These are phyloP conservation scores for Acropora yongei DNA, from an alignment of 64 coral and sea anemone species.

Conservation along the genomic window DNA sequence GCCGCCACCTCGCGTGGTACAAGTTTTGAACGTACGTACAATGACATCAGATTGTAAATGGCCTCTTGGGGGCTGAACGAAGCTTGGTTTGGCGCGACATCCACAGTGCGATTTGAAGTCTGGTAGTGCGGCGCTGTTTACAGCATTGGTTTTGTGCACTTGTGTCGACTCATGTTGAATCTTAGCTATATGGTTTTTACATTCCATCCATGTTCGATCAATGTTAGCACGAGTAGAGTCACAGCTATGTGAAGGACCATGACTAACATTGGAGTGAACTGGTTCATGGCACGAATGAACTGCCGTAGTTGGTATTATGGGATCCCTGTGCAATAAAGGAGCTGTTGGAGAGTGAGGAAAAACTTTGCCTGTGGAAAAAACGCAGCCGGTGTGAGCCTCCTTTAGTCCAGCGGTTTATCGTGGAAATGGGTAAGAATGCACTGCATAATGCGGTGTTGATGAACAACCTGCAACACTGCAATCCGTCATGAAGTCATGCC, in stretches of 20 bases:
- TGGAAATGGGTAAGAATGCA: not conserved
- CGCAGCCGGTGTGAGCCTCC: not conserved
- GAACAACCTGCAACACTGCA: not conserved
- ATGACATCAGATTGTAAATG: slow-evolving; percentile 81
- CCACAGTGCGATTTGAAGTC: not conserved
- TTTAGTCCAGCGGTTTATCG: not conserved
- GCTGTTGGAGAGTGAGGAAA: not conserved
- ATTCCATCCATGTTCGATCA: not conserved
- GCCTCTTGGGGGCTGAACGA: slow-evolving; percentile 33
- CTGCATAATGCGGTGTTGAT: not conserved
- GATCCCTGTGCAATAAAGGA: not conserved
- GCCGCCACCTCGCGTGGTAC: slow-evolving; percentile 82
- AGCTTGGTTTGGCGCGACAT: slow-evolving; percentile 8
- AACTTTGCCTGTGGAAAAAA: not conserved
- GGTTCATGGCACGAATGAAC: not conserved
- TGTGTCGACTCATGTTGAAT: not conserved
- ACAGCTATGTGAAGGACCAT: not conserved
- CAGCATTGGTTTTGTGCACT: not conserved
- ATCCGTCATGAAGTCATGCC: not conserved
- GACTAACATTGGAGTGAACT: not conserved
- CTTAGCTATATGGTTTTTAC: not conserved
- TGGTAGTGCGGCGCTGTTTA: slow-evolving; percentile 9
- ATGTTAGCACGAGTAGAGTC: not conserved
- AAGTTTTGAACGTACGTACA: slow-evolving; percentile 80
- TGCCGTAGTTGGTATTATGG: not conserved